phyloP scores from a whole-genome alignment of 2,797 vertebrate species.

The Pachyuromys duprasi region DNA sequence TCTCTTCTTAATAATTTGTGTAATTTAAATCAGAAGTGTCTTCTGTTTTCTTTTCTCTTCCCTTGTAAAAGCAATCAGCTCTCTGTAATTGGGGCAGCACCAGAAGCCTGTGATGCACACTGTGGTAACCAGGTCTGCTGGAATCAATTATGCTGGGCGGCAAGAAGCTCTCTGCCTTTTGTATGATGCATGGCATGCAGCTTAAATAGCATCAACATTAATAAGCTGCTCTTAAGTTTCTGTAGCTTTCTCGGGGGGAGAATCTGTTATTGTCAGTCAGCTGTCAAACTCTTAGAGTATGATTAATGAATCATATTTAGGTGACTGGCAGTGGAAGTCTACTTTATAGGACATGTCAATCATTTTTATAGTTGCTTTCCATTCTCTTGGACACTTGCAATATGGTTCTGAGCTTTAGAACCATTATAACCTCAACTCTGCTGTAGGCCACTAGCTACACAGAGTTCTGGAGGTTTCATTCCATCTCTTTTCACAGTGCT shows the following conservation, averaged over 20 bases:
- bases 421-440: slow-evolving; percentile 62
- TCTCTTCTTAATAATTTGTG: slow-evolving; percentile 52
- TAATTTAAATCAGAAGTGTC: slow-evolving; percentile 43
- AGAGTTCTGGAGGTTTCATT: slow-evolving; percentile 52
- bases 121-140: slow-evolving; percentile 51
- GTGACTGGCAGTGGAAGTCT: slow-evolving; percentile 78
- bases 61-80: slow-evolving; percentile 56
- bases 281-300: slow-evolving; percentile 74
- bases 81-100: slow-evolving; percentile 50
- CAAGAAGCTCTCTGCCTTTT: slow-evolving; percentile 63
- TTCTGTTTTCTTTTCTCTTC: not conserved
- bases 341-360: slow-evolving; percentile 75
- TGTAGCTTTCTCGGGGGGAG: slow-evolving; percentile 70
- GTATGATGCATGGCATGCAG: not conserved
- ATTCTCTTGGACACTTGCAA: slow-evolving; percentile 74
- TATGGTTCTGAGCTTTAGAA: slow-evolving; percentile 49
- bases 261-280: slow-evolving; percentile 78
- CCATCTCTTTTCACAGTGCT: slow-evolving; percentile 50
- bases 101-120: not conserved
- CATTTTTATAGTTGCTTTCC: slow-evolving; percentile 71
- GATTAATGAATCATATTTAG: slow-evolving; percentile 82
- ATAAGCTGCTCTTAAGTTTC: slow-evolving; percentile 75
- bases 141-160: slow-evolving; percentile 64
- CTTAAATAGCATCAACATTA: slow-evolving; percentile 71
- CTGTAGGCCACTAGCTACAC: slow-evolving; percentile 67